These are phyloP conservation scores for Luscinia luscinia DNA, from an alignment of 2,797 vertebrate genomes.

Conservation along the genomic window DNA sequence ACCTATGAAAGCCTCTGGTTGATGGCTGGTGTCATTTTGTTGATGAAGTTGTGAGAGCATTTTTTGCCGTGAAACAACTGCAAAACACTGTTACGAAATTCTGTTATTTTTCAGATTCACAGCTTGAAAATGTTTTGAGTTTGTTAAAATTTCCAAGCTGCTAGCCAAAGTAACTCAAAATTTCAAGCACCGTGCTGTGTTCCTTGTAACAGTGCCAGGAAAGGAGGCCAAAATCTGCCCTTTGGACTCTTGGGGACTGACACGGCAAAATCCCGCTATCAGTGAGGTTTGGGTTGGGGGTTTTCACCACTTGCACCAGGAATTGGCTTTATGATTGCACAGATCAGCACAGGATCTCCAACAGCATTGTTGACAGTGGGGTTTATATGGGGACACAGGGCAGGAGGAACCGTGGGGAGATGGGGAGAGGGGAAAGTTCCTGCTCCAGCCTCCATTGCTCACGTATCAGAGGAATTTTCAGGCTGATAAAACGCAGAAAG, in stretches of 20 bases:
- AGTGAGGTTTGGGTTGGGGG: background rate
- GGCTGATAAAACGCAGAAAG: background rate
- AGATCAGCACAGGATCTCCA: background rate
- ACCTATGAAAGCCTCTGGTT: background rate
- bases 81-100: constrained; percentile 50
- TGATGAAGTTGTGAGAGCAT: background rate
- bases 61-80: constrained; percentile 4
- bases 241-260: background rate
- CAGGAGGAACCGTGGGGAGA: background rate
- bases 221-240: constrained; percentile 40
- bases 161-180: constrained; percentile 62
- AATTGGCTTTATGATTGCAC: background rate
- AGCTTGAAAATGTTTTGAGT: constrained; percentile 60
- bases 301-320: background rate
- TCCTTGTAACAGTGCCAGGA: constrained; percentile 40
- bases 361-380: no score
- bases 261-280: background rate
- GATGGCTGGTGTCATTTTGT: background rate
- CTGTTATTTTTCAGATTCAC: constrained; percentile 50
- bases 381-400: rapidly evolving
- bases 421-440: background rate
- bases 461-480: background rate
- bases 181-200: constrained; percentile 16
- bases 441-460: background rate
- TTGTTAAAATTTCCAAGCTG: constrained; percentile 63